Base-by-base conservation (phyloP, 1,140 invertebrate species). In the Hypothenemus hampei region DNA sequence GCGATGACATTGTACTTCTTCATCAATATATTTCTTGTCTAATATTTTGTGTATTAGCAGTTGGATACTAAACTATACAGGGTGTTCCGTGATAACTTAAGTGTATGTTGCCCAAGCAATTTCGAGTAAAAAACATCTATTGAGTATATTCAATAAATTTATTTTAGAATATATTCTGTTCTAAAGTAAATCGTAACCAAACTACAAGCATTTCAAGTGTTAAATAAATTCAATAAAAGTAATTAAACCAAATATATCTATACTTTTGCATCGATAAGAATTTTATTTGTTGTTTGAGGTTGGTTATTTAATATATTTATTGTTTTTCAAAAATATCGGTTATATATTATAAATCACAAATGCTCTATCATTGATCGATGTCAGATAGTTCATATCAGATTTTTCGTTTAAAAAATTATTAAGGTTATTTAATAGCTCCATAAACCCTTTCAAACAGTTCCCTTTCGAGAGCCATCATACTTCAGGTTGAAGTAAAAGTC, bases 231-330 rank as follows among this genome's bases (percentile, higher is more conserved):
- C n/a, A 29, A 39, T 39, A 39, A 7, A 8, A 19, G 15, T 39
- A 53, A 58, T 54, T 24, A 43, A 58, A 40, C 26, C 48, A 54
- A 54, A n/a, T n/a, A 52, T 57, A 52, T 60, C 33, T 58, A 51
- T 23, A 41, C 36, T 41, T 57, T 44, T 58, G 48, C 41, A 40
- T 58, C 55, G 41, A 58, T 20, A 53, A 58, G 48, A 52, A 24
- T 46, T 52, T 60, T 60, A 57, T 57, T 60, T 53, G 29, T 45
- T 60, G 47, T 24, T 58, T 58, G 54, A 53, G 58, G 54, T 60
- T 60, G 44, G n/a, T 60, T 60, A 58, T 58, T 60, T 58, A 37
- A 60, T 53, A 60, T 53, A 60, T 60, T 60, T 51, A 51, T n/a
- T n/a, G 29, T 60, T 60, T 51, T 21, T 1, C 41, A 44, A 44